A percentile compares a stretch with the other conserved stretches of the same genome.
These are phyloP conservation scores for Silvanus unidentatus DNA, from an alignment of 2,888 invertebrate species.

Conservation along the genomic window DNA sequence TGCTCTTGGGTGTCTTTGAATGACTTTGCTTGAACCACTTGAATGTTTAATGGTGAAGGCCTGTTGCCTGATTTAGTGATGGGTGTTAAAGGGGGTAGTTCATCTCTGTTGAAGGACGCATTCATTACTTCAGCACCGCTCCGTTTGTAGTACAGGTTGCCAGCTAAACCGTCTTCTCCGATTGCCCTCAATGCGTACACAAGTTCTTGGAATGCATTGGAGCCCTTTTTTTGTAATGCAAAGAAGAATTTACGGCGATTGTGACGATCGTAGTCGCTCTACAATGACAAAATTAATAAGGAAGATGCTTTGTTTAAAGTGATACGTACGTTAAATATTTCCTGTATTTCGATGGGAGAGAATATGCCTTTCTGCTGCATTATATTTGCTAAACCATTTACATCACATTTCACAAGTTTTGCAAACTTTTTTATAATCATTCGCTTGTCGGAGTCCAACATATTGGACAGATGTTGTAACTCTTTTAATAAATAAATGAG, in stretches of 20 bases:
- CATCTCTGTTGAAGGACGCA: background rate
- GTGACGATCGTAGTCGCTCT: slow-evolving; percentile 24
- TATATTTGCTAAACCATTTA: slow-evolving; percentile 15
- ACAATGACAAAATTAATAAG: slow-evolving; percentile 9
- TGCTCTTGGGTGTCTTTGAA: slow-evolving; percentile 26
- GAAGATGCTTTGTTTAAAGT: slow-evolving; percentile 2
- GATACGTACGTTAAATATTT: slow-evolving; percentile 25
- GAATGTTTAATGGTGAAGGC: slow-evolving; percentile 15
- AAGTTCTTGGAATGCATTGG: too few species aligned
- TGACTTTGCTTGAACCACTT: slow-evolving; percentile 20
- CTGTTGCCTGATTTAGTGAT: background rate
- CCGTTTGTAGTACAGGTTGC: too few species aligned
- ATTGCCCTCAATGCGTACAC: too few species aligned
- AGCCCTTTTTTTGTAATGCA: slow-evolving; percentile 23
- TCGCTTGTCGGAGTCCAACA: slow-evolving; percentile 7
- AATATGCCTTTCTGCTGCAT: slow-evolving; percentile 21
- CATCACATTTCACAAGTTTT: slow-evolving; percentile 21
- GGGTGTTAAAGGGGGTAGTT: background rate
- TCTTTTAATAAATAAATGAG: too few species aligned
- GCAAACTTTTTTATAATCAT: slow-evolving; percentile 22
- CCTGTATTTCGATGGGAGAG: slow-evolving; percentile 17
- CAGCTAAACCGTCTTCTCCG: too few species aligned
- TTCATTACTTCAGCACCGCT: slow-evolving; percentile 3
- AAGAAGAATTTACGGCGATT: slow-evolving; percentile 28
- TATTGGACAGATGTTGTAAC: too few species aligned